phyloP scores from a whole-genome alignment of 2,888 invertebrate species.

The Furcula furcula region DNA sequence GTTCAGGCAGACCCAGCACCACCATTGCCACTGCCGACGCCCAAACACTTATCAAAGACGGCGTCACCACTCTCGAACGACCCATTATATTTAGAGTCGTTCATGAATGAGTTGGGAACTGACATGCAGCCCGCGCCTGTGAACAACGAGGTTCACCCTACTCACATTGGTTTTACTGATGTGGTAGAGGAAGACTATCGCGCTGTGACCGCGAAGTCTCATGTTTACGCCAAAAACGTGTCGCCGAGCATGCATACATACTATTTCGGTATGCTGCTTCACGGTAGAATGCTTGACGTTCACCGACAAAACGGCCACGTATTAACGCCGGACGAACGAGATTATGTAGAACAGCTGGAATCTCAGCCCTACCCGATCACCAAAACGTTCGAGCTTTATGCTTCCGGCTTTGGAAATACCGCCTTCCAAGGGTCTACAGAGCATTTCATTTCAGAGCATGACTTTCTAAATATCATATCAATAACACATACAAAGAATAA shows the following conservation, averaged over 20 bases:
- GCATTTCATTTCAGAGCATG: too few relatives aligned
- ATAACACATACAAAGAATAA: too few relatives aligned
- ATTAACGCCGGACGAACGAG: neutral
- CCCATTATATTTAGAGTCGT: neutral
- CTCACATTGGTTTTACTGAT: neutral
- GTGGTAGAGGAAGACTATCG: neutral
- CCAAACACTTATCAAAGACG: conserved; percentile 1
- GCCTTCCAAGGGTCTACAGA: neutral
- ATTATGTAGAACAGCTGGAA: neutral
- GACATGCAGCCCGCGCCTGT: neutral
- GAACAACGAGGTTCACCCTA: neutral
- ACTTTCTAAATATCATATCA: too few relatives aligned
- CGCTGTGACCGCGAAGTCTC: neutral
- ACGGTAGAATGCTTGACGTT: neutral
- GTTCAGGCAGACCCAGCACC: neutral
- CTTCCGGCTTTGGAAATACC: neutral
- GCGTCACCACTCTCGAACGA: neutral
- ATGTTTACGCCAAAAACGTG: neutral
- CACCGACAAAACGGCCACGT: neutral
- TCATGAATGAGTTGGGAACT: neutral
- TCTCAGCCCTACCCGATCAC: neutral
- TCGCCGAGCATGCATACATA: neutral
- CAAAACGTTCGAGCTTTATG: neutral
- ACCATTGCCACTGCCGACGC: neutral
- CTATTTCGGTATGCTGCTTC: neutral